Evolutionary conservation across 2,888 invertebrate species (phyloP), one percentile per base, ranked within the genome.

Genomic region (Archips crataeganus): DNA sequence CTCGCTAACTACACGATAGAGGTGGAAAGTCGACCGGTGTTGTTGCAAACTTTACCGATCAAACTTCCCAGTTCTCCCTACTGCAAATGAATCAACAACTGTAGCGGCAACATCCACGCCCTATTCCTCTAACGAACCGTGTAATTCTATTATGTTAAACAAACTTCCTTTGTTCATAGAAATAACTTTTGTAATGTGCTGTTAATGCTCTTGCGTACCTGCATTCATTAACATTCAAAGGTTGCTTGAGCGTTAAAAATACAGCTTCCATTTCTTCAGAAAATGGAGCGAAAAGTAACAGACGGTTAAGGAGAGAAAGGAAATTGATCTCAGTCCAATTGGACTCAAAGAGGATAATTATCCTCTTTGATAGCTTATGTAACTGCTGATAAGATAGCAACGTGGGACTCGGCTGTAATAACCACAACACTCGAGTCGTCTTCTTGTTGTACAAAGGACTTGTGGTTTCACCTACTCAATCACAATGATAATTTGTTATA

Each of bases 1-100:
- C 91, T 90, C 90, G 85, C 89, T 92, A 92, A 92, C 93, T 87
- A 90, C 82, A 83, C 85, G 85, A 85, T 85, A 85, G 88, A 91
- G 89, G 88, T 90, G 88, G 89, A 90, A 92, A 93, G 91, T 93
- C 92, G 89, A 88, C 85, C 91, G 90, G 88, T 92, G 90, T 90
- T 92, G 89, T 90, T 90, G 82, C 90, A 85, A 94, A 94, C 91
- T 94, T 94, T 90, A 85, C 83, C 91, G 91, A 94, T 94, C 93
- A 93, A 82, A 88, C 84, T 87, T 87, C 79, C 84, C 82, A 79
- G 83, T 87, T 87, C 85, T 84, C 84, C 79, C 85, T 85, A 85
- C 86, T 86, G 82, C 87, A 86, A 90, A 91, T 88, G 84, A 89
- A 90, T 88, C 86, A 87, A 87, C 85, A 84, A 84, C 81, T 84